Percentiles rank a stretch among this genome's conserved stretches.
These are phyloP conservation scores for Chymomyza amoena DNA, from an alignment of 2,888 invertebrate genomes.

Conservation along the genomic window DNA sequence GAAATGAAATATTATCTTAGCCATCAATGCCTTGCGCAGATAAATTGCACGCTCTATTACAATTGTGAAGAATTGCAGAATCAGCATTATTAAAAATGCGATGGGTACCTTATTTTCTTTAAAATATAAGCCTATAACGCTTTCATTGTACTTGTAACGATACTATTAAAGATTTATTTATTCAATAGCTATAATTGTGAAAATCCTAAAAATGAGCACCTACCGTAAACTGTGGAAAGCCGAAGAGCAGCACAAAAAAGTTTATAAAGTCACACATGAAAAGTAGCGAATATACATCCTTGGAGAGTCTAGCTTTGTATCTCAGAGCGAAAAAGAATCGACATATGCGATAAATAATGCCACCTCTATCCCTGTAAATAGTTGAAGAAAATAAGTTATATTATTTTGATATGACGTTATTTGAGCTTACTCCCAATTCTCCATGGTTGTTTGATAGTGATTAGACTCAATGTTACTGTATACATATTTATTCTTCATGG, in stretches of 20 bases:
- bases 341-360: slow-evolving; percentile 76
- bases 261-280: slow-evolving; percentile 98
- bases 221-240: slow-evolving; percentile 97
- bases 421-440: slow-evolving; percentile 39
- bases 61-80: slow-evolving; percentile 95
- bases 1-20: slow-evolving; percentile 94
- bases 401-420: not conserved
- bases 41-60: slow-evolving; percentile 97
- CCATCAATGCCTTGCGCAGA: slow-evolving; percentile 92
- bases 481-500: slow-evolving; percentile 48
- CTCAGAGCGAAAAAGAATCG: slow-evolving; percentile 84
- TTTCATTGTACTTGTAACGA: slow-evolving; percentile 86
- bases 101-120: slow-evolving; percentile 96
- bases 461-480: slow-evolving; percentile 52
- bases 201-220: slow-evolving; percentile 74
- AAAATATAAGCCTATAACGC: slow-evolving; percentile 91
- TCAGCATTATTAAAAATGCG: slow-evolving; percentile 95
- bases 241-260: slow-evolving; percentile 96
- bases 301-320: slow-evolving; percentile 66
- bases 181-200: slow-evolving; percentile 60
- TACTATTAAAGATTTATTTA: slow-evolving; percentile 78
- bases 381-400: not conserved
- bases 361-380: slow-evolving; percentile 21
- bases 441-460: slow-evolving; percentile 41
- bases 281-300: slow-evolving; percentile 95